These are phyloP conservation scores for Esox niger DNA, from an alignment of 2,113 vertebrate species.

Conservation along the genomic window DNA sequence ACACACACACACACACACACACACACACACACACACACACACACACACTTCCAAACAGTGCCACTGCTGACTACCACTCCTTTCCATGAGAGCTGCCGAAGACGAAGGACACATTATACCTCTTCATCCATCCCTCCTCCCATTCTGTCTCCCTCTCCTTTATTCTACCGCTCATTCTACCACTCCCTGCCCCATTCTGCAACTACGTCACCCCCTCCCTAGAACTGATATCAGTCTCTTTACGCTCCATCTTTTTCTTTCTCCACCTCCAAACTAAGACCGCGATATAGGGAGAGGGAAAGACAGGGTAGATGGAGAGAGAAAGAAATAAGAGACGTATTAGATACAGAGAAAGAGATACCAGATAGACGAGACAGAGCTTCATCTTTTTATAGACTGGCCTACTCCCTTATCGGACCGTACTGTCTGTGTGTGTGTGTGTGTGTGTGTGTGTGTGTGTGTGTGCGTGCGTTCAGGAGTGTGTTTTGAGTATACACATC, in stretches of 20 bases:
- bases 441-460: too few species aligned
- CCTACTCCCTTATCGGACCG: too few species aligned
- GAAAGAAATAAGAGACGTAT: too few species aligned
- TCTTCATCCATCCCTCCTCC: background rate
- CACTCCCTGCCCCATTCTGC: background rate
- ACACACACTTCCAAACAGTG: background rate
- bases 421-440: too few species aligned
- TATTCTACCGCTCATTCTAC: background rate
- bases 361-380: background rate
- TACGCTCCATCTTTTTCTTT: background rate
- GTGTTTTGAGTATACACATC: background rate
- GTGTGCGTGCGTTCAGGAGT: background rate
- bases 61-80: background rate
- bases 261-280: background rate
- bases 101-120: background rate
- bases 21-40: background rate
- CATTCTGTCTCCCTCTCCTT: background rate
- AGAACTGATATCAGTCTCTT: background rate
- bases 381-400: too few species aligned
- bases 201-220: background rate
- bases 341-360: slow-evolving; percentile 4
- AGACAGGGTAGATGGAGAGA: slow-evolving; percentile 9
- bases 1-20: background rate
- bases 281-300: slow-evolving; percentile 2
- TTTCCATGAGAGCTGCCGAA: background rate